Percentiles rank a stretch among this genome's conserved stretches.
Conservation (phyloP, 2,888 invertebrate species). For the Ormyrus rosae region DNA sequence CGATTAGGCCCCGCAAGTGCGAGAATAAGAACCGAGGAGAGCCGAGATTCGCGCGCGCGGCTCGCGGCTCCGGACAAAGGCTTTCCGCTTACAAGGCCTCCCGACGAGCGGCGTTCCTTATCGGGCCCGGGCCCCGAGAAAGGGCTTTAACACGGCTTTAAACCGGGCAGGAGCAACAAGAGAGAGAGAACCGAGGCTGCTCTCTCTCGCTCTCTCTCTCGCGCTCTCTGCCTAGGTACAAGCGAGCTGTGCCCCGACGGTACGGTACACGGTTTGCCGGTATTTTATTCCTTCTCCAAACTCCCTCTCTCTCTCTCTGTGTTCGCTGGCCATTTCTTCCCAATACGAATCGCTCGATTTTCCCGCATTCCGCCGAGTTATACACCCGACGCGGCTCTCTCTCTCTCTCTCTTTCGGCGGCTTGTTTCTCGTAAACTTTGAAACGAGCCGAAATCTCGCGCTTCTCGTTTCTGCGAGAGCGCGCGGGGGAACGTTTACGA, state of each 20-base stretch:
- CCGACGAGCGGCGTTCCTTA: slow-evolving; percentile 28
- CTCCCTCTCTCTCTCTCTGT: not conserved
- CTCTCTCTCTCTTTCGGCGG: not conserved
- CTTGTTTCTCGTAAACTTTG: not conserved
- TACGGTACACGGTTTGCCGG: too few relatives aligned
- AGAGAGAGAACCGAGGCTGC: not conserved
- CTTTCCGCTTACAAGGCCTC: too few relatives aligned
- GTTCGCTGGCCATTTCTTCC: not conserved
- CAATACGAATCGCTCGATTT: not conserved
- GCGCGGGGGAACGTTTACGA: too few relatives aligned
- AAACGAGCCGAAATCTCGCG: too few relatives aligned
- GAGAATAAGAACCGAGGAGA: too few relatives aligned
- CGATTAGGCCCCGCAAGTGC: too few relatives aligned
- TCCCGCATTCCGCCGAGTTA: slow-evolving; percentile 10
- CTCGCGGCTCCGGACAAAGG: too few relatives aligned
- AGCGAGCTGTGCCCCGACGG: too few relatives aligned
- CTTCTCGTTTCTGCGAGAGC: not conserved
- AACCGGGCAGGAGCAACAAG: slow-evolving; percentile 29
- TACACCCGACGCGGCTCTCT: not conserved
- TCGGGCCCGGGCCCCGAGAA: slow-evolving; percentile 22
- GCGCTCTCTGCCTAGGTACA: not conserved
- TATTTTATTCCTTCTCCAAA: too few relatives aligned
- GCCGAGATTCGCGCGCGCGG: not conserved
- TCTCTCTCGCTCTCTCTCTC: slow-evolving; percentile 8
- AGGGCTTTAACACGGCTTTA: slow-evolving; percentile 29